A percentile compares a stretch with the other conserved stretches of the same genome.
Conservation (phyloP, 1,140 invertebrate genomes). For the Archivesica marissinica region DNA sequence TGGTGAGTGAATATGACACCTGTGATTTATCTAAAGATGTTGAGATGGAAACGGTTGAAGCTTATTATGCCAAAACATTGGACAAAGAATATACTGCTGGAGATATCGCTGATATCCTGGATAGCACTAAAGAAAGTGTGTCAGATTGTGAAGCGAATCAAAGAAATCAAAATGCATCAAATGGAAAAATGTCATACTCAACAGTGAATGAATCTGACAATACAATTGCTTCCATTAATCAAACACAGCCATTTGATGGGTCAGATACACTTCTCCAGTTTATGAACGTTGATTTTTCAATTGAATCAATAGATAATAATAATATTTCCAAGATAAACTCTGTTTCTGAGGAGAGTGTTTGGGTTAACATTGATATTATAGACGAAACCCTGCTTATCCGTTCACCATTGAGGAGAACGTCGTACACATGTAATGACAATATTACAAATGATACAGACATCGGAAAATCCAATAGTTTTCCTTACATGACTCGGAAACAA, state of each 20-base stretch:
- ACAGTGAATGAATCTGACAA: too few species aligned
- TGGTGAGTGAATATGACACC: not conserved
- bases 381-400: not conserved
- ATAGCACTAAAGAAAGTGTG: not conserved
- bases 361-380: not conserved
- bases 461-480: not conserved
- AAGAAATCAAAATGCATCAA: not conserved
- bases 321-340: not conserved
- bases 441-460: not conserved
- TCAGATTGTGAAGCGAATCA: not conserved
- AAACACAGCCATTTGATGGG: not conserved
- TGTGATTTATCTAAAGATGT: not conserved
- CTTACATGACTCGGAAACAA: not conserved
- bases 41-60: not conserved
- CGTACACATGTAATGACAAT: too few species aligned
- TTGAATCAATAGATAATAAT: not conserved
- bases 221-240: too few species aligned
- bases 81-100: conserved; percentile 4
- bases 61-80: not conserved
- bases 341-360: not conserved
- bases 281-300: not conserved
- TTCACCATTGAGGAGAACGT: not conserved
- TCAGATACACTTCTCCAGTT: not conserved
- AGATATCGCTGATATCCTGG: conserved; percentile 16
- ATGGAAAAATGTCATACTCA: too few species aligned